phyloP scores from a whole-genome alignment of 2,113 vertebrate genomes.

The Rhinogobius similis region DNA sequence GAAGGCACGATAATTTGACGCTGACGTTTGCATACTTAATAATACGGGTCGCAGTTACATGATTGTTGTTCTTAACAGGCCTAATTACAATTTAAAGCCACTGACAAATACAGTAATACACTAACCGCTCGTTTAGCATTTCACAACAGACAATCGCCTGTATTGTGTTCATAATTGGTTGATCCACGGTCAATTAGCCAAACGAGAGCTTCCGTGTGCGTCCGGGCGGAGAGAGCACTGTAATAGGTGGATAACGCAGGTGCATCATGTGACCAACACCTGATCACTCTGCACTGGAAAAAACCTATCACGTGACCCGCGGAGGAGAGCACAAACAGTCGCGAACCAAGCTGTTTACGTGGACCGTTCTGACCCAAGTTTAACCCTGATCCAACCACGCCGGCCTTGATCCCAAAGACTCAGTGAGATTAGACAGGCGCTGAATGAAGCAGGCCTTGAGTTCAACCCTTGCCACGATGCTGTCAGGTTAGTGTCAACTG shows the following conservation, averaged over 20 bases:
- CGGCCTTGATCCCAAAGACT: conserved; percentile 6
- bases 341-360: conserved; percentile 21
- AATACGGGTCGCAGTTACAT: too few species aligned
- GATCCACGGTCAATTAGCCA: neutral
- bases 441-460: neutral
- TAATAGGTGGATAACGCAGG: conserved; percentile 12
- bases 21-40: too few species aligned
- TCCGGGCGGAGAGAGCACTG: neutral
- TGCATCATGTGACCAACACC: conserved; percentile 30
- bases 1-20: neutral
- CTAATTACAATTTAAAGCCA: neutral
- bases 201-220: neutral
- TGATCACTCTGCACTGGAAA: conserved; percentile 34
- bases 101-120: neutral
- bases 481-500: neutral
- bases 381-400: conserved; percentile 26
- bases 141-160: neutral
- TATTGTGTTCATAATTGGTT: neutral
- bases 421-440: neutral
- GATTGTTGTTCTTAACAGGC: too few species aligned
- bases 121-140: neutral
- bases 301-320: conserved; percentile 35
- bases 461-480: neutral
- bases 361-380: conserved; percentile 17
- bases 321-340: conserved; percentile 6